Conservation (phyloP, 2,797 vertebrate species). For the Huso huso region DNA sequence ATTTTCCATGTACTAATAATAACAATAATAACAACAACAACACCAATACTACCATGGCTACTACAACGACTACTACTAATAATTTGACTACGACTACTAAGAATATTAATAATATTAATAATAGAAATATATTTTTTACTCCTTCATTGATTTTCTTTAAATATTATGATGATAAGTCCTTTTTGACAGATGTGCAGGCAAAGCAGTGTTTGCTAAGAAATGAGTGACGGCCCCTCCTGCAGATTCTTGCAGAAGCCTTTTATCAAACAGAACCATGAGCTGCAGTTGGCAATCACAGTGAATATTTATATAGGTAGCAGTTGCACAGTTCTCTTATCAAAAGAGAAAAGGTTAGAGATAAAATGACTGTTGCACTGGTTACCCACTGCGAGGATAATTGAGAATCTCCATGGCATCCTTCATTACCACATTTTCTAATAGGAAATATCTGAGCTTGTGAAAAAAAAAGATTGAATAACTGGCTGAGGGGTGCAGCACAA, state of each 20-base stretch:
- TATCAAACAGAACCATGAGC: conserved; percentile 21
- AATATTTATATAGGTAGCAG: conserved; percentile 62
- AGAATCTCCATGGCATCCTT: conserved; percentile 59
- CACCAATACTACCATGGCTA: too few relatives aligned
- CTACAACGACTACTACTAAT: too few relatives aligned
- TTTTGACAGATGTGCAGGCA: conserved; percentile 13
- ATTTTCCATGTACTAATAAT: too few relatives aligned
- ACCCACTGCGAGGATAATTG: conserved; percentile 64
- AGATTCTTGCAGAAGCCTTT: conserved; percentile 13
- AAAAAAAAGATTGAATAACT: background rate
- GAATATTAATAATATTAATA: too few relatives aligned
- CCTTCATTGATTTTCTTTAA: background rate
- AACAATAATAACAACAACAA: too few relatives aligned
- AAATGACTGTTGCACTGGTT: conserved; percentile 49
- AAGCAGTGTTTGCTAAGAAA: conserved; percentile 3
- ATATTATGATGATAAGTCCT: background rate
- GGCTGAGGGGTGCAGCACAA: background rate
- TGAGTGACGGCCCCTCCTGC: conserved; percentile 11
- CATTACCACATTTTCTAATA: conserved; percentile 61
- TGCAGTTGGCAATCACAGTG: conserved; percentile 56
- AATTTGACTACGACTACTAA: too few relatives aligned
- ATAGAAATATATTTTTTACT: background rate
- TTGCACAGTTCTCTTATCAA: conserved; percentile 61
- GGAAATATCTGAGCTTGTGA: conserved; percentile 47
- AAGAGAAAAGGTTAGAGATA: conserved; percentile 57